phyloP scores from a whole-genome alignment of 1,140 invertebrate species.

The Sminthurinus signatus region DNA sequence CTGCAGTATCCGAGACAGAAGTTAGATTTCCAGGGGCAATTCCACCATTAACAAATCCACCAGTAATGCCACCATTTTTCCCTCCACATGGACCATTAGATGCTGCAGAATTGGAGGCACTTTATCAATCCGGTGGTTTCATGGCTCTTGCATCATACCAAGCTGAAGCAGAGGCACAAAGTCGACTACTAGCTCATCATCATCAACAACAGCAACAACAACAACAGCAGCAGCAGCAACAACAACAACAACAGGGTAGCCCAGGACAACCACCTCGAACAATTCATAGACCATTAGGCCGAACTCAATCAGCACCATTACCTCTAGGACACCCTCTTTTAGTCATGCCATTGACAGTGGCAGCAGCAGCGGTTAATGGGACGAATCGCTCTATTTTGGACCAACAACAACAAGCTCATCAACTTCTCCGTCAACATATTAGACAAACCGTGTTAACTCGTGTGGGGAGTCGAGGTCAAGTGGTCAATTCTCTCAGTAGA shows the following conservation, averaged over 20 bases:
- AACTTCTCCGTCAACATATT: conserved; percentile 62
- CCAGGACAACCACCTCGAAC: conserved; percentile 14
- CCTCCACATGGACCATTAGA: conserved; percentile 50
- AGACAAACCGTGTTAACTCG: conserved; percentile 80
- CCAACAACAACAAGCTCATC: conserved; percentile 53
- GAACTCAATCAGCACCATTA: conserved; percentile 68
- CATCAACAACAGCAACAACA: conserved; percentile 12
- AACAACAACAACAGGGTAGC: conserved; percentile 10
- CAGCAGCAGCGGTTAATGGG: conserved; percentile 26
- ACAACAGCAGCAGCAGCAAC: conserved; percentile 8
- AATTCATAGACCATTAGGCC: conserved; percentile 63
- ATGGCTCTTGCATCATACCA: conserved; percentile 36
- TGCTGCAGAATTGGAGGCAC: conserved; percentile 30
- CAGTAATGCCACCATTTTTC: conserved; percentile 66
- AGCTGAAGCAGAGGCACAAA: conserved; percentile 21
- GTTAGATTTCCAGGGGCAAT: conserved; percentile 58
- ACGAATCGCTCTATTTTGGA: conserved; percentile 51
- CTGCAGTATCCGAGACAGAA: conserved; percentile 69
- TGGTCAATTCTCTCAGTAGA: conserved; percentile 42
- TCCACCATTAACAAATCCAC: conserved; percentile 62
- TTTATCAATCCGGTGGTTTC: conserved; percentile 35
- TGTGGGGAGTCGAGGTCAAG: conserved; percentile 59
- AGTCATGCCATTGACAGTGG: conserved; percentile 25
- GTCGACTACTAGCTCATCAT: conserved; percentile 4
- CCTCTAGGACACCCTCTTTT: conserved; percentile 91